Evolutionary conservation across 2,113 vertebrate genomes (phyloP).

Genomic region (Anguilla japonica): DNA sequence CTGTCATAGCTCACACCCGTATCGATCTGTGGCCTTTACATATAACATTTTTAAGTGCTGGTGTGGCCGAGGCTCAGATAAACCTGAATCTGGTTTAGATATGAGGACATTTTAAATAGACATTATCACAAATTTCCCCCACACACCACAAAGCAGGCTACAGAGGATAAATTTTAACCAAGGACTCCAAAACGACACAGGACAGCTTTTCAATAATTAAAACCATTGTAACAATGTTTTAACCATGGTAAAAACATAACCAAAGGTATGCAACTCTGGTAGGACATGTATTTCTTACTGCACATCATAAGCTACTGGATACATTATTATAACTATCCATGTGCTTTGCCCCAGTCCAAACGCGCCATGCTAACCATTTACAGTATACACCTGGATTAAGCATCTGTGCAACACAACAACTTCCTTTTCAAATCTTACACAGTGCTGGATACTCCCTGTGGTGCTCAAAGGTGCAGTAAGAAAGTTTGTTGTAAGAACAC

Average conservation of each 20-base stretch:
- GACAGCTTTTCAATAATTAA: not conserved
- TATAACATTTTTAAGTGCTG: not conserved
- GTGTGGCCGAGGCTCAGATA: not conserved
- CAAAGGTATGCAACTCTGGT: not conserved
- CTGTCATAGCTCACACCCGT: not conserved
- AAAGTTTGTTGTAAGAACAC: too few relatives aligned
- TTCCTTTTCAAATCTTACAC: not conserved
- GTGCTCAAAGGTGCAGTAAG: not conserved
- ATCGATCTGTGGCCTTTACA: not conserved
- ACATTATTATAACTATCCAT: not conserved
- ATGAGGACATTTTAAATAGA: not conserved
- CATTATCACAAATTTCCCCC: not conserved
- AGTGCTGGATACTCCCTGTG: not conserved
- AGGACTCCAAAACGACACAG: not conserved
- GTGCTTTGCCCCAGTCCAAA: not conserved
- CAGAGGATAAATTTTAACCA: not conserved
- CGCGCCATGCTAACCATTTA: not conserved
- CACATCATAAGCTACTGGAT: not conserved
- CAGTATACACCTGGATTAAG: not conserved
- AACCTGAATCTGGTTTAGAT: not conserved
- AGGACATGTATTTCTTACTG: not conserved
- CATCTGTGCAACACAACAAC: not conserved
- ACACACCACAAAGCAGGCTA: not conserved
- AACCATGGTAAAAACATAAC: not conserved
- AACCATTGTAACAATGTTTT: not conserved